These are phyloP conservation scores for Apantesis nais DNA, from an alignment of 2,888 invertebrate species.

Conservation along the genomic window DNA sequence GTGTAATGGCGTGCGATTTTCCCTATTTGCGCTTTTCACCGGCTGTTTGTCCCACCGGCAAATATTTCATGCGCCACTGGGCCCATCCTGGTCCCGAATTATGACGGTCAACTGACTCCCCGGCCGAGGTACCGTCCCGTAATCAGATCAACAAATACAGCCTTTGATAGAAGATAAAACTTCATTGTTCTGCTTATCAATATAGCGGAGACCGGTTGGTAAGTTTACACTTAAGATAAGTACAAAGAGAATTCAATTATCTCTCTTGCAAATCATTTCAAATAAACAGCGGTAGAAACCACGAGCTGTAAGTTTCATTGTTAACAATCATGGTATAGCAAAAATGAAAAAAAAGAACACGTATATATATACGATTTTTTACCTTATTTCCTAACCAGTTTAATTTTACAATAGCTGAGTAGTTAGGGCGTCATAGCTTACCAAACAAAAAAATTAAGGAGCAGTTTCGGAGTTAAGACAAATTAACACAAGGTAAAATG, in stretches of 20 bases:
- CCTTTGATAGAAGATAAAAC: slow-evolving; percentile 73
- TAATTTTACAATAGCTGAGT: too few species aligned
- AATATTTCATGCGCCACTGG: slow-evolving; percentile 84
- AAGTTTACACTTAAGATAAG: slow-evolving; percentile 13
- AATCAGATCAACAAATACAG: slow-evolving; percentile 82
- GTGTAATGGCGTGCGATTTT: slow-evolving; percentile 76
- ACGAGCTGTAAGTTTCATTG: neutral
- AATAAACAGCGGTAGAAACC: neutral
- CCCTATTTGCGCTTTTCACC: slow-evolving; percentile 72
- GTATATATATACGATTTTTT: too few species aligned
- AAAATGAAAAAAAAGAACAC: neutral
- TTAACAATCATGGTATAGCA: too few species aligned
- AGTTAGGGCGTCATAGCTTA: too few species aligned
- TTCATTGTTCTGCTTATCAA: slow-evolving; percentile 61
- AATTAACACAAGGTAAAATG: too few species aligned
- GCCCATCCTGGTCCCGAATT: slow-evolving; percentile 76
- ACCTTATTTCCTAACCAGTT: too few species aligned
- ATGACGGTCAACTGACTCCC: slow-evolving; percentile 84
- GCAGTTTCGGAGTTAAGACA: too few species aligned
- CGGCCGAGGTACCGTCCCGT: slow-evolving; percentile 61
- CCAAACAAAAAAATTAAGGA: too few species aligned
- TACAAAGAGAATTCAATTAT: slow-evolving; percentile 12
- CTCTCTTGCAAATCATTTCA: slow-evolving; percentile 8
- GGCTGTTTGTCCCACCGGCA: slow-evolving; percentile 59
- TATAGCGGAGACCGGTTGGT: slow-evolving; percentile 10